Conservation (phyloP, 2,797 vertebrate genomes). For the Myotis vivesi region DNA sequence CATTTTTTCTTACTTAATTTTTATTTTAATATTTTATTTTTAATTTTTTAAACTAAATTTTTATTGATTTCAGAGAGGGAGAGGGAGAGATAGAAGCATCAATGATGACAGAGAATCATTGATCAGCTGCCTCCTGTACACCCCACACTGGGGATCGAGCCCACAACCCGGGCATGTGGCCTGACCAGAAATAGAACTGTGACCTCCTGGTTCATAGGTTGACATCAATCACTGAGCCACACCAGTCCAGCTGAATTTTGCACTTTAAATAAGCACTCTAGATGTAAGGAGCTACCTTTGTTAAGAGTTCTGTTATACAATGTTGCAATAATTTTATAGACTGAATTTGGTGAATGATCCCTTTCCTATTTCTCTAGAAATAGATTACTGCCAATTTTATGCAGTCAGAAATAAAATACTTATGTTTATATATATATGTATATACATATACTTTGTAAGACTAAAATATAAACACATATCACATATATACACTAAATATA, state of each 20-base stretch:
- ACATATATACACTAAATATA: neutral
- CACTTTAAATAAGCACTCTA: neutral
- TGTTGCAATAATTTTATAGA: neutral
- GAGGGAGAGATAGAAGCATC: too few species aligned
- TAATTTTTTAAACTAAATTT: neutral
- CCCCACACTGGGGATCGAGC: too few species aligned
- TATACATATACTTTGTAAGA: neutral
- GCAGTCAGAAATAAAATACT: neutral
- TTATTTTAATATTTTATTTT: neutral
- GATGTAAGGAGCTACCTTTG: neutral
- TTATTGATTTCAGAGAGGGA: too few species aligned
- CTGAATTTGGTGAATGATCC: neutral
- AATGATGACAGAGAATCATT: too few species aligned
- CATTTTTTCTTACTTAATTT: neutral
- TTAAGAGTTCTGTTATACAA: neutral
- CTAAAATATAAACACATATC: neutral
- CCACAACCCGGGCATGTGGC: too few species aligned
- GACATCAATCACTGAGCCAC: too few species aligned
- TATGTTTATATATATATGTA: neutral
- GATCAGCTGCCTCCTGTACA: too few species aligned
- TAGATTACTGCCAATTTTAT: slow-evolving; percentile 13
- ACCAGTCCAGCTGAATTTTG: too few species aligned
- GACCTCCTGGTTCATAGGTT: too few species aligned
- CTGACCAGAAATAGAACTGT: too few species aligned
- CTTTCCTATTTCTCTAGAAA: neutral